Conservation (phyloP, 2,797 vertebrate species). For the Enteromius paludinosus region DNA sequence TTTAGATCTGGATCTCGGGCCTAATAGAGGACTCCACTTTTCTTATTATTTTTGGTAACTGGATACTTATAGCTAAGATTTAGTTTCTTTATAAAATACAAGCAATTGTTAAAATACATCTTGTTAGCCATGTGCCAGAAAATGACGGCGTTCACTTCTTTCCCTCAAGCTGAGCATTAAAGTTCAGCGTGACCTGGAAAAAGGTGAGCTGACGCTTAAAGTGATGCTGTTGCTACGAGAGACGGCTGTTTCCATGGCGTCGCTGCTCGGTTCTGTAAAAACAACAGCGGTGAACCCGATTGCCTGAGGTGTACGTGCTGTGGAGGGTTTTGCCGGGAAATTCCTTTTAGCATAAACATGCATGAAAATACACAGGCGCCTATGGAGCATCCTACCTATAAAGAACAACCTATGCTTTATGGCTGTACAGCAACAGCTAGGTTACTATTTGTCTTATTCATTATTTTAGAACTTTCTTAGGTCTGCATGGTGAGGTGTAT, state of each 20-base stretch:
- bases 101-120: not conserved
- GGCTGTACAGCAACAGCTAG: not conserved
- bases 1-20: not conserved
- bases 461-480: not conserved
- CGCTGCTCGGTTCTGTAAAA: slow-evolving; percentile 36
- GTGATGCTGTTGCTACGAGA: slow-evolving; percentile 57
- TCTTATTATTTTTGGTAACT: not conserved
- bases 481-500: not conserved
- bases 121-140: not conserved
- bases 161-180: slow-evolving; percentile 7
- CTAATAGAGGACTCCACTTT: not conserved
- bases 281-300: slow-evolving; percentile 5
- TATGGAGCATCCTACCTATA: not conserved
- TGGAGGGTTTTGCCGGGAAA: slow-evolving; percentile 6
- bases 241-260: slow-evolving; percentile 55
- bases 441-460: not conserved
- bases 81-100: not conserved
- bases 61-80: not conserved
- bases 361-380: slow-evolving; percentile 4
- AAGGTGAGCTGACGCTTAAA: slow-evolving; percentile 40
- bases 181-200: slow-evolving; percentile 34
- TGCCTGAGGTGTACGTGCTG: not conserved
- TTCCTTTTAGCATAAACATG: slow-evolving; percentile 1
- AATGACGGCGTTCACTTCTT: not conserved
- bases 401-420: not conserved